A percentile compares a stretch with the other conserved stretches of the same genome.
phyloP scores from a whole-genome alignment of 2,113 vertebrate species.

The Ailuropoda melanoleuca region DNA sequence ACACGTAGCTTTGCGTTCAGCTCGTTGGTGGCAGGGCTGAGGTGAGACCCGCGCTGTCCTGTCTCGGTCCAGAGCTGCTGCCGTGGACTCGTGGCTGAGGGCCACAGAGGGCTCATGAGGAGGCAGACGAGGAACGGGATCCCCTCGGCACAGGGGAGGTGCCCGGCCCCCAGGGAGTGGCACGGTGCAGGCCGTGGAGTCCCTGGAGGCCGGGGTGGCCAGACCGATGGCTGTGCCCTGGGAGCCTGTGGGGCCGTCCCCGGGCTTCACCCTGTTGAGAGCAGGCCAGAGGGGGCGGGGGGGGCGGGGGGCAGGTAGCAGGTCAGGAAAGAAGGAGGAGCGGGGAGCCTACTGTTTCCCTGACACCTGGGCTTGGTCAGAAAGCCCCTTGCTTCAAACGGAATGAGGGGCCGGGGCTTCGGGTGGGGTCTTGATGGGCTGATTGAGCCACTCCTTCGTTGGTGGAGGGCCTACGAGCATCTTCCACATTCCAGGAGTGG shows the following conservation, averaged over 20 bases:
- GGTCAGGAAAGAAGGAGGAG: neutral
- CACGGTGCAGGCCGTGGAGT: fast-evolving
- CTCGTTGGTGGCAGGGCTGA: fast-evolving
- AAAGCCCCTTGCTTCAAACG: too few relatives aligned
- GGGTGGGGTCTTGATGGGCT: neutral
- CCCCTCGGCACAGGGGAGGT: fast-evolving
- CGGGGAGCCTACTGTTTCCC: neutral
- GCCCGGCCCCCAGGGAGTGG: fast-evolving
- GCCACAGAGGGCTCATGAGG: fast-evolving
- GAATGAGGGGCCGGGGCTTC: neutral
- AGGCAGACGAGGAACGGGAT: too few relatives aligned
- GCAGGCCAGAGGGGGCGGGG: too few relatives aligned
- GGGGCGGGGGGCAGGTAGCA: fast-evolving
- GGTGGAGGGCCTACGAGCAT: fast-evolving
- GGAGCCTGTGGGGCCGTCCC: neutral
- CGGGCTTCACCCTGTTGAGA: neutral
- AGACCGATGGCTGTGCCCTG: fast-evolving
- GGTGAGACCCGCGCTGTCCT: fast-evolving
- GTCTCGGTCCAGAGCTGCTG: neutral
- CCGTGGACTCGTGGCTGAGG: neutral
- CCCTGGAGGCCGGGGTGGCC: neutral
- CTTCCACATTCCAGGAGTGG: fast-evolving
- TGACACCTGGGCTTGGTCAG: fast-evolving
- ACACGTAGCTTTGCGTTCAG: fast-evolving
- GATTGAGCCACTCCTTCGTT: fast-evolving